Conservation (phyloP, 53 echinoderm and acorn worm species). For the Luidia sarsii region DNA sequence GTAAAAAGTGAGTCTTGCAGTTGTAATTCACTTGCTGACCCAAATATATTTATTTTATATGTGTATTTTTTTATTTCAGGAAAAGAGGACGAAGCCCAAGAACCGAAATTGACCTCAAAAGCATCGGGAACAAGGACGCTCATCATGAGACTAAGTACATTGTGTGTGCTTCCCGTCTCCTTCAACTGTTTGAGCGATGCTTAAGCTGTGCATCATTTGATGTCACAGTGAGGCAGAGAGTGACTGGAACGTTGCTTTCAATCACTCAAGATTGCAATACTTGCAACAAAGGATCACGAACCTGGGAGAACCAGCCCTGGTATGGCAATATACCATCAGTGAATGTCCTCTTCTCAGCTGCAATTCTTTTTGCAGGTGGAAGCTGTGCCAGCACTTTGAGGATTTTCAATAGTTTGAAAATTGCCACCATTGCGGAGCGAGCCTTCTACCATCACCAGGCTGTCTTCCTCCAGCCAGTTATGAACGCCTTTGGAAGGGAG, state of each 20-base stretch:
- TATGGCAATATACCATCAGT: constrained; percentile 19
- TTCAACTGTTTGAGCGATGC: constrained; percentile 24
- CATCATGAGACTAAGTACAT: too few relatives aligned
- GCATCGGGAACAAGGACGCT: too few relatives aligned
- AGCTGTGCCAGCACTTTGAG: constrained; percentile 31
- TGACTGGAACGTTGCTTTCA: constrained; percentile 21
- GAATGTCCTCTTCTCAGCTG: constrained; percentile 25
- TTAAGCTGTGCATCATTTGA: background rate
- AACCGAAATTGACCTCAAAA: too few relatives aligned
- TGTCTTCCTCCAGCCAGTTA: constrained; percentile 17
- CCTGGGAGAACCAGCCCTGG: constrained; percentile 53
- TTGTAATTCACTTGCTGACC: too few relatives aligned
- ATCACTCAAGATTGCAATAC: constrained; percentile 28
- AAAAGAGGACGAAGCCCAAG: too few relatives aligned
- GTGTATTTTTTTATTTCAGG: too few relatives aligned
- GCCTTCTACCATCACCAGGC: constrained; percentile 28
- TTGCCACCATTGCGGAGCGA: constrained; percentile 23
- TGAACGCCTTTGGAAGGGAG: background rate
- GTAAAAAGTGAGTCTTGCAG: too few relatives aligned
- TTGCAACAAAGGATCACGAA: background rate
- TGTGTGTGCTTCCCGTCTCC: constrained; percentile 35
- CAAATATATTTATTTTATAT: too few relatives aligned
- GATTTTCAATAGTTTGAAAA: constrained; percentile 9
- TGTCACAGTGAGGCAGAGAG: constrained; percentile 30
- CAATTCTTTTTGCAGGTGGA: constrained; percentile 32